phyloP scores from a whole-genome alignment of 1,140 invertebrate species.

The Caenorhabditis briggsae region DNA sequence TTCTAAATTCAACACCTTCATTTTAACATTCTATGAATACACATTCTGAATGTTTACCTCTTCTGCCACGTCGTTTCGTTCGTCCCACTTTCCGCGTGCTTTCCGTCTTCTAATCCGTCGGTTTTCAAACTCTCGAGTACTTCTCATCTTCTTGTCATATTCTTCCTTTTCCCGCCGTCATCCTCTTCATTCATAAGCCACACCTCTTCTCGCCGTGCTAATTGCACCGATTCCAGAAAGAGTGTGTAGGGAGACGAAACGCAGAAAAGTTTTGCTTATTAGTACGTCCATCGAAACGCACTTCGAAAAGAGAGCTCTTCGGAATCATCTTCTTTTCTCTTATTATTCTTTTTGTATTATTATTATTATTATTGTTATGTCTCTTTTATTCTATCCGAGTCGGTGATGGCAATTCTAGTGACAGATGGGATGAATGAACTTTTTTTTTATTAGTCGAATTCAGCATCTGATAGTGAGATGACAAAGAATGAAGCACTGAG shows the following conservation, averaged over 20 bases:
- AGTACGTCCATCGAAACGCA: slow-evolving; percentile 33
- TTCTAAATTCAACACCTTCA: neutral
- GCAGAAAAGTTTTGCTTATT: slow-evolving; percentile 28
- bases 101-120: slow-evolving; percentile 40
- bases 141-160: slow-evolving; percentile 10
- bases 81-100: slow-evolving; percentile 15
- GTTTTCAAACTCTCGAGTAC: slow-evolving; percentile 45
- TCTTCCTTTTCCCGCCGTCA: neutral
- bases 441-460: neutral
- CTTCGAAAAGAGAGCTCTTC: neutral
- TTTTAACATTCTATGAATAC: neutral
- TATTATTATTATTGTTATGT: slow-evolving; percentile 13
- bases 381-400: neutral
- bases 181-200: slow-evolving; percentile 27
- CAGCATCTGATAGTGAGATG: slow-evolving; percentile 15
- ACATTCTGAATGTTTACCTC: slow-evolving; percentile 13
- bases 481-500: neutral
- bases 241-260: neutral
- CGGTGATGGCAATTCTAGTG: neutral
- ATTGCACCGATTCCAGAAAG: slow-evolving; percentile 8
- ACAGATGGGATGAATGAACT: slow-evolving; percentile 8
- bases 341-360: slow-evolving; percentile 36
- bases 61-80: neutral
- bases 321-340: neutral
- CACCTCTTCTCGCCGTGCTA: neutral